Evolutionary conservation across 2,888 invertebrate genomes (phyloP).

Genomic region (Ochropacha duplaris): DNA sequence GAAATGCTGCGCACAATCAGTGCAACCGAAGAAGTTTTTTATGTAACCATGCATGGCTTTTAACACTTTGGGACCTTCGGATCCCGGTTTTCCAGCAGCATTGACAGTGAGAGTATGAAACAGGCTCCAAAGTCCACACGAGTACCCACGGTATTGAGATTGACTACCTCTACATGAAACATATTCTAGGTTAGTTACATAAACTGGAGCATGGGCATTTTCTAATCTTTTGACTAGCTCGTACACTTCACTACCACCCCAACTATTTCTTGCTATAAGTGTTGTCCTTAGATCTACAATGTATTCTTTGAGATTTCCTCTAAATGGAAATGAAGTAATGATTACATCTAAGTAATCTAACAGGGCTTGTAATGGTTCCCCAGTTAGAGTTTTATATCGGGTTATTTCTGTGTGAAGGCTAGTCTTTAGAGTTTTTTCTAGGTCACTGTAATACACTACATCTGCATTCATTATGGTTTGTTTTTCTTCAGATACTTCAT

Average conservation of each 20-base stretch:
- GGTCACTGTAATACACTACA: constrained; percentile 91
- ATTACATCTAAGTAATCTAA: constrained; percentile 88
- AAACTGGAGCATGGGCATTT: constrained; percentile 80
- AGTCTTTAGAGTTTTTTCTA: constrained; percentile 93
- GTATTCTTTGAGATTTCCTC: constrained; percentile 85
- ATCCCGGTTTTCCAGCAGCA: constrained; percentile 79
- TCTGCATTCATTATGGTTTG: constrained; percentile 59
- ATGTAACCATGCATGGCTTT: constrained; percentile 94
- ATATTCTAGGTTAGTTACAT: constrained; percentile 83
- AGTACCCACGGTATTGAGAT: constrained; percentile 90
- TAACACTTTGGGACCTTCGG: constrained; percentile 87
- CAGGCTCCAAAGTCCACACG: constrained; percentile 97
- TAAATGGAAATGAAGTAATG: constrained; percentile 90
- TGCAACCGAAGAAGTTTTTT: constrained; percentile 96
- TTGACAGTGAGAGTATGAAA: constrained; percentile 96
- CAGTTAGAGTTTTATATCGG: constrained; percentile 85
- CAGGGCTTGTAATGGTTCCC: constrained; percentile 88
- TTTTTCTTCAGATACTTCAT: constrained; percentile 42
- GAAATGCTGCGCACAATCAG: constrained; percentile 95
- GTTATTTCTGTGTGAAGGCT: constrained; percentile 93
- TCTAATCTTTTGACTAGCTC: constrained; percentile 82
- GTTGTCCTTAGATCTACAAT: constrained; percentile 84
- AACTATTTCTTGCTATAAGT: constrained; percentile 66
- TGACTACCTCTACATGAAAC: constrained; percentile 92
- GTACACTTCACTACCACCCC: constrained; percentile 84